Evolutionary conservation across 2,888 invertebrate genomes (phyloP).

Genomic region (Cheilosia variabilis): DNA sequence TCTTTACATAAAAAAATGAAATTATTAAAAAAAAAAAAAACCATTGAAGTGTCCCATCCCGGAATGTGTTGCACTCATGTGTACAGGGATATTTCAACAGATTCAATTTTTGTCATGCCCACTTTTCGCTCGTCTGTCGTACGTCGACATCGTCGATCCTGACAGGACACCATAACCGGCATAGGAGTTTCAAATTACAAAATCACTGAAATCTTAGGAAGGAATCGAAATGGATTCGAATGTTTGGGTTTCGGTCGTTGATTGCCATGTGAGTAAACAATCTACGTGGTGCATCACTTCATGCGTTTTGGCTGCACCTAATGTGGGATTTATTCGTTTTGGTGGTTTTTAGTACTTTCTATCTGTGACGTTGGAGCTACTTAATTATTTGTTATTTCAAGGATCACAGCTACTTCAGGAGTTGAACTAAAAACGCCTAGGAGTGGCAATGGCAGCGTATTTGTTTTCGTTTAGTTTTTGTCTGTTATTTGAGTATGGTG

Average conservation of each 20-base stretch:
- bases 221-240: constrained; percentile 57
- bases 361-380: constrained; percentile 50
- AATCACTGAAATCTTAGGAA: constrained; percentile 38
- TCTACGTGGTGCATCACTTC: constrained; percentile 34
- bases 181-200: constrained; percentile 63
- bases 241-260: constrained; percentile 70
- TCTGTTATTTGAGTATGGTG: constrained; percentile 8
- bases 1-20: constrained; percentile 38
- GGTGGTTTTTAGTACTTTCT: constrained; percentile 35
- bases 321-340: constrained; percentile 41
- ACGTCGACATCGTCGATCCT: constrained; percentile 43
- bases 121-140: constrained; percentile 52
- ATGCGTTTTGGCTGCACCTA: not conserved
- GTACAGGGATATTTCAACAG: constrained; percentile 72
- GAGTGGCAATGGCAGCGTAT: constrained; percentile 16
- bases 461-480: constrained; percentile 48
- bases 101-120: constrained; percentile 45
- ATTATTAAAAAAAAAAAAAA: constrained; percentile 9
- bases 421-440: constrained; percentile 38
- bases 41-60: constrained; percentile 46
- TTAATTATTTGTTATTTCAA: constrained; percentile 70
- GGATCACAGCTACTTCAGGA: constrained; percentile 72
- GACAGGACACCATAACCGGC: constrained; percentile 48
- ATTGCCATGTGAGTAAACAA: constrained; percentile 75
- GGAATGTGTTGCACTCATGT: constrained; percentile 62